These are phyloP conservation scores for Microtus ochrogaster DNA, from an alignment of 2,113 vertebrate genomes.

Conservation along the genomic window DNA sequence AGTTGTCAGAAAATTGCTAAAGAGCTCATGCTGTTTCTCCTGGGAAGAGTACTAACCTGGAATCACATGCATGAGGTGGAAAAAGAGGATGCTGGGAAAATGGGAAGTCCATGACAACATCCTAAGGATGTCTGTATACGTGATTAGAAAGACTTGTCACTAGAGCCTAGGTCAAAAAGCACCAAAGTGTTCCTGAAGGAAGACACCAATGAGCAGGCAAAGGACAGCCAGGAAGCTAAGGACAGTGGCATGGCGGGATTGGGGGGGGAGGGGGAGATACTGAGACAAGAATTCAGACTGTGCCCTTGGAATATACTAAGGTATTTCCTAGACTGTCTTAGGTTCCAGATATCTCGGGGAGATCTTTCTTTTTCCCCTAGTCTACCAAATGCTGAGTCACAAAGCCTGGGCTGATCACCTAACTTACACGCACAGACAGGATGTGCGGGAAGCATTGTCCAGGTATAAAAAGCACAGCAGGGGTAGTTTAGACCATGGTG, in stretches of 20 bases:
- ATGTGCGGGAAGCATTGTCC: neutral
- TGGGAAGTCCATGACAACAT: neutral
- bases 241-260: neutral
- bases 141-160: neutral
- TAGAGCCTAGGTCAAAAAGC: neutral
- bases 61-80: neutral
- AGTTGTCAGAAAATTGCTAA: conserved; percentile 21
- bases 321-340: neutral
- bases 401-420: neutral
- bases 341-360: neutral
- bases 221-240: neutral
- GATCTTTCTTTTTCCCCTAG: neutral
- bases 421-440: neutral
- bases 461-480: neutral
- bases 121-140: neutral
- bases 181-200: neutral
- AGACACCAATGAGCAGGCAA: neutral
- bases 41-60: neutral
- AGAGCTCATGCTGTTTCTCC: neutral
- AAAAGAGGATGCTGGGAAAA: neutral
- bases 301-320: neutral
- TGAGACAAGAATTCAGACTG: neutral
- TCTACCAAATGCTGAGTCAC: neutral
- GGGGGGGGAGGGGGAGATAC: neutral
- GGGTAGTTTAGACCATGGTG: neutral